These are phyloP conservation scores for Drosophila flavopinicola DNA, from an alignment of 2,888 invertebrate genomes.

Conservation along the genomic window DNA sequence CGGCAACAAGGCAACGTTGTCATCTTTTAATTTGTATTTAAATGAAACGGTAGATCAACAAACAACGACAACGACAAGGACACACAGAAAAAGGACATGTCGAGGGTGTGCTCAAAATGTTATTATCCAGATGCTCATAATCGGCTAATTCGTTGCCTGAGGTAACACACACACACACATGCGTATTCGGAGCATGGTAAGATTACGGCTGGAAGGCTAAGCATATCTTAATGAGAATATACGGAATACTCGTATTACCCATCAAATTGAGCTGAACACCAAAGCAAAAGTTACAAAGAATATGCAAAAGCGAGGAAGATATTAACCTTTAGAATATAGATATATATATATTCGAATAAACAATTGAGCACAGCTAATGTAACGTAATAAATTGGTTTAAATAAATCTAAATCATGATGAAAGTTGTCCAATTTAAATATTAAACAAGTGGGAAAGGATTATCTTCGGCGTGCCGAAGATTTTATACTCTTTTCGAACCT, in stretches of 20 bases:
- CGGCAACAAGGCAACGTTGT: slow-evolving; percentile 42
- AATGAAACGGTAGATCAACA: slow-evolving; percentile 68
- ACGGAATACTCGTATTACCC: not conserved
- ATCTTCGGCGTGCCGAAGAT: no score
- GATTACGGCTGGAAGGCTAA: slow-evolving; percentile 4
- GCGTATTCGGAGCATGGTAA: not conserved
- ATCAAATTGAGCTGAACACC: not conserved
- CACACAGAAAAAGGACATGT: slow-evolving; percentile 20
- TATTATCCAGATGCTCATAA: slow-evolving; percentile 55
- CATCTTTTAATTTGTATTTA: slow-evolving; percentile 80
- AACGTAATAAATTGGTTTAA: no score
- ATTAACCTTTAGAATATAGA: not conserved
- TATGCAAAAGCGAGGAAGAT: not conserved
- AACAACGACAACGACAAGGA: slow-evolving; percentile 15
- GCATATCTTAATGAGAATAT: slow-evolving; percentile 8
- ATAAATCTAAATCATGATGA: no score
- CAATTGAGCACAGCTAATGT: no score
- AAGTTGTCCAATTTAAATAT: no score
- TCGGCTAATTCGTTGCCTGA: slow-evolving; percentile 34
- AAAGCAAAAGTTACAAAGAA: not conserved
- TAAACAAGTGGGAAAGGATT: no score
- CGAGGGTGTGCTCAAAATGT: slow-evolving; percentile 34
- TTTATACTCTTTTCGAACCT: no score
- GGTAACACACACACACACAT: slow-evolving; percentile 5
- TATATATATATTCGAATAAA: no score